Evolutionary conservation across 2,113 vertebrate species (phyloP), one percentile per base, ranked within the genome.

Genomic region (Uropsilus gracilis): DNA sequence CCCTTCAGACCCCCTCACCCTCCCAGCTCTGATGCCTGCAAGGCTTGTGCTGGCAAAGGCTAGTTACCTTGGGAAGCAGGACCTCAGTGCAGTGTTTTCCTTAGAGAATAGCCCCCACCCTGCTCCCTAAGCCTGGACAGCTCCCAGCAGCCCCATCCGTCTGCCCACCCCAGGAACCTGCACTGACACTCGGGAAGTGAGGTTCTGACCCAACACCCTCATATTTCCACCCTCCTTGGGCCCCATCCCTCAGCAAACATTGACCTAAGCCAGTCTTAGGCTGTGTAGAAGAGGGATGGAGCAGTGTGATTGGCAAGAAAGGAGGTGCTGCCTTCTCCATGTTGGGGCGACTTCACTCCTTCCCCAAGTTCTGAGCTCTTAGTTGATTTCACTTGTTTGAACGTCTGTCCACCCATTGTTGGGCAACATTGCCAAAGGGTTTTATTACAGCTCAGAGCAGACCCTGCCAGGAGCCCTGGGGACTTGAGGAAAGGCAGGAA

Each of bases 181-280:
- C n/a, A 34, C 53, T 76, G 28, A 37, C 10, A 3, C 64, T 55
- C 42, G 77, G 94, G 55, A 94, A 90, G 44, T 86, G 90, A 91
- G 59, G 68, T 61, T 48, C 57, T n/a, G 5, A 30, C 77, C 42
- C 42, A 66, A 32, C 20, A 30, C 44, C 24, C 12, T 81, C 18
- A 63, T 18, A 6, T 22, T 3, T 34, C 37, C 37, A 1, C 53
- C 24, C 2, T 17, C 55, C 39, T 42, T 57, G 32, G 39, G 0
- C 64, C 76, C 8, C 50, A n/a, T 37, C 61, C 24, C 12, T 73
- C 57, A 53, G 37, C 72, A 88, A 63, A 82, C 30, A 37, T 44
- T 22, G 3, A 22, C 32, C n/a, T 48, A 66, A 34, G 90, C 63
- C 80, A 82, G 90, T 20, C 50, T 88, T 50, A 69, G 84, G 75